Percentiles rank a stretch among this genome's conserved stretches.
These are phyloP conservation scores for Capreolus pygargus DNA, from an alignment of 2,113 vertebrate genomes.

Conservation along the genomic window DNA sequence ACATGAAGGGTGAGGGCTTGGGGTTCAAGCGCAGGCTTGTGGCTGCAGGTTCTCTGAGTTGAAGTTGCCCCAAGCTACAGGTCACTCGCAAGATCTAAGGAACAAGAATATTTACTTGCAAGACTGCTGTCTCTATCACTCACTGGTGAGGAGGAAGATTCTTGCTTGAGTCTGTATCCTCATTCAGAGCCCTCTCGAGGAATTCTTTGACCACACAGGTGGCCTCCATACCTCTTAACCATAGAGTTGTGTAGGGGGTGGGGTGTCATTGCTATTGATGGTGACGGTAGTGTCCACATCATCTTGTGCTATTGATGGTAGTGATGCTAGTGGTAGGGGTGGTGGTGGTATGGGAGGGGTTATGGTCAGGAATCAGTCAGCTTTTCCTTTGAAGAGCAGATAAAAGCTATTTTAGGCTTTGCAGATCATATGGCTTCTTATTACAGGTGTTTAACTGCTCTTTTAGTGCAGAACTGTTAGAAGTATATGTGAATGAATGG, in stretches of 20 bases:
- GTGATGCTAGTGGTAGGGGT: background rate
- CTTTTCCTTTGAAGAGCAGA: background rate
- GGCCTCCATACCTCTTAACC: background rate
- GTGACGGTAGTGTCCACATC: background rate
- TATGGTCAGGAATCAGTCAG: background rate
- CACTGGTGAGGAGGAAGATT: background rate
- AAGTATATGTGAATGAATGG: background rate
- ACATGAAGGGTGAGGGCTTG: background rate
- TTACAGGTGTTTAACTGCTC: background rate
- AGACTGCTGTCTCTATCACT: background rate
- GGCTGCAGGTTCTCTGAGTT: background rate
- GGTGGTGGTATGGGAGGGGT: background rate
- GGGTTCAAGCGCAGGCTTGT: background rate
- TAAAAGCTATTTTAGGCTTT: background rate
- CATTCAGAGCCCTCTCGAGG: background rate
- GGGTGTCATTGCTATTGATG: background rate
- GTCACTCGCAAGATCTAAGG: background rate
- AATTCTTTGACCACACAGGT: background rate
- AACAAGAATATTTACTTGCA: background rate
- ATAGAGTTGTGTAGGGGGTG: background rate
- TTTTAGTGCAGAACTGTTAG: background rate
- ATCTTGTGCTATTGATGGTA: background rate
- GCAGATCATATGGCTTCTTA: background rate
- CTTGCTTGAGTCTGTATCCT: background rate
- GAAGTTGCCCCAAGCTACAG: background rate